Evolutionary conservation across 1,140 invertebrate species (phyloP), one percentile per base, ranked within the genome.

Genomic region (Charaxes varanes): DNA sequence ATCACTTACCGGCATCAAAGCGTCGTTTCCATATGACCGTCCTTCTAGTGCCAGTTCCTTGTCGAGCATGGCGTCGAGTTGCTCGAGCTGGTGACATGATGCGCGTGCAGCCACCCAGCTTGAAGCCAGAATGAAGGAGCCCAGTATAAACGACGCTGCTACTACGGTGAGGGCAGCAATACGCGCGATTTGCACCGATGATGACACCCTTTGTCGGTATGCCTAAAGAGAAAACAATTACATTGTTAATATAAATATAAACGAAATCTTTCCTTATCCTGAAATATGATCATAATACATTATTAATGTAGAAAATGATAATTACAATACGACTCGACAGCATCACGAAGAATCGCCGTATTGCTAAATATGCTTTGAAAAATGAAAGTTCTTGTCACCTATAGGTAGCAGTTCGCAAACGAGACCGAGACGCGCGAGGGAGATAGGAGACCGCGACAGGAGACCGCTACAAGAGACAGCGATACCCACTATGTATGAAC

Each of bases 131-230:
- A 94, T 91, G 66, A 93, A 93, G 36, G 90, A 85, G 14, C 93
- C 93, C 45, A 94, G 76, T 24, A 94, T 87, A 47, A 94, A 86
- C 4, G 91, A 90, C 18, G 93, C 90, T 0, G 90, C 87, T 32
- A 94, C 88, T 35, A 95, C 85, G 27, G 93, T 94, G 35, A 92
- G 82, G 10, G 91, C 92, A 7, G 90, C 89, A 59, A 94, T 94
- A 69, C 90, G 89, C 2, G 93, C 91, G 33, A 94, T 92, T 74
- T 94, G 92, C 7, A 94, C 91, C 22, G 92, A 89, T 6, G 90
- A 88, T 28, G 90, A 90, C 55, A 88, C 86, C 18, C 86, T 78
- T 23, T 89, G 88, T 77, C 91, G 87, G 80, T 95, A 95, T 10
- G 93, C 93, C 93, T 94, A 84, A 0, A 28, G 15, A 15, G 4